Base-by-base conservation (phyloP, 2,113 vertebrate genomes). In the Sinocyclocheilus anophthalmus region DNA sequence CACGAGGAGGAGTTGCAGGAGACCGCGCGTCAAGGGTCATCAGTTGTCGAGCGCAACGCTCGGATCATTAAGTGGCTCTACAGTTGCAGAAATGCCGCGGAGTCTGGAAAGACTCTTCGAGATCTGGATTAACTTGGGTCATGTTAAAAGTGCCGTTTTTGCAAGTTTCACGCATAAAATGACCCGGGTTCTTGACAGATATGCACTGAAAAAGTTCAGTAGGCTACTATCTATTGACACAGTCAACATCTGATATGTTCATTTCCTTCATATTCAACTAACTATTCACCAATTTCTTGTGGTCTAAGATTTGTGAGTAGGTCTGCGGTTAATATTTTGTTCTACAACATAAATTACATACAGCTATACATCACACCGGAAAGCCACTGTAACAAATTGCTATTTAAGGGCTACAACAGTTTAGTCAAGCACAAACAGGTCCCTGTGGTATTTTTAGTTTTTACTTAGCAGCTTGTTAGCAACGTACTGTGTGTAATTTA, bases 1-100 rank as follows among this genome's bases (percentile, higher is more conserved):
- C 93, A 94, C 90, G 95, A 96, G 84, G 96, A 96, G 0, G 96
- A 96, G 14, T 90, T 97, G 24, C 87, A 88, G 0, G 93, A 95
- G 85, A 97, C 95, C 73, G 91, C 92, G 45, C 89, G 89, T 39
- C 93, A 95, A 82, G 94, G 92, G 78, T 96, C 96, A 0, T 99
- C 98, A 0, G 96, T 99, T 1, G 90, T 99, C 0, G 98, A 99
- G 90, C 96, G 97, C 88, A 99, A 99, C 1, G 98, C 98, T n/a
- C 94, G 98, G 73, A 96, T 99, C 82, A 99, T 99, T 92, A 98
- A 98, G 76, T 99, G 98, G 98, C 89, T 99, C 84, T 99, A 98
- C 93, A 96, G 95, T 6, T 99, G 98, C 91, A 96, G 92, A 92
- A 97, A 96, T 84, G 97, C 98, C 67, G 91, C 20, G 73, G 96